Conservation (phyloP, 53 echinoderm and acorn worm genomes). For the Patiria pectinifera region DNA sequence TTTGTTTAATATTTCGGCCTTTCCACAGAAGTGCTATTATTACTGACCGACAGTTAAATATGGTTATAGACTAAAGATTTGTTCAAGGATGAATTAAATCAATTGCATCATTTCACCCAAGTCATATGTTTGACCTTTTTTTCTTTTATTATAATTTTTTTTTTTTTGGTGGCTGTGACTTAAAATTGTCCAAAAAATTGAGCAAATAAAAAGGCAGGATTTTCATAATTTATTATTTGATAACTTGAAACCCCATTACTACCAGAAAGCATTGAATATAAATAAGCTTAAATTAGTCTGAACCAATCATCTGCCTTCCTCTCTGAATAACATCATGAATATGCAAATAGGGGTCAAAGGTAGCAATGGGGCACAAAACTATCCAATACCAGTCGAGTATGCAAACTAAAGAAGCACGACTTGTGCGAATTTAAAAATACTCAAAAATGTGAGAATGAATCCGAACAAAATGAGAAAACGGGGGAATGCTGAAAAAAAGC, state of each 20-base stretch:
- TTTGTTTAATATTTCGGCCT: neutral
- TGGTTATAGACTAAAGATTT: neutral
- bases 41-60: neutral
- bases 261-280: neutral
- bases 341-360: neutral
- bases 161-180: constrained; percentile 24
- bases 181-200: neutral
- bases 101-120: constrained; percentile 40
- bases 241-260: neutral
- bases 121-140: constrained; percentile 54
- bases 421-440: neutral
- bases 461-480: neutral
- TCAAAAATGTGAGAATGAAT: neutral
- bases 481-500: neutral
- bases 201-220: constrained; percentile 24
- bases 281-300: neutral
- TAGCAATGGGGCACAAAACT: constrained; percentile 11
- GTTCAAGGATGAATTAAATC: neutral
- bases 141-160: neutral
- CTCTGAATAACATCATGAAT: neutral
- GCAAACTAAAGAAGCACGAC: constrained; percentile 16
- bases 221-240: neutral
- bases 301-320: neutral
- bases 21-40: neutral
- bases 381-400: constrained; percentile 18